These are phyloP conservation scores for Diplodus puntazzo DNA, from an alignment of 2,797 vertebrate genomes.

Conservation along the genomic window DNA sequence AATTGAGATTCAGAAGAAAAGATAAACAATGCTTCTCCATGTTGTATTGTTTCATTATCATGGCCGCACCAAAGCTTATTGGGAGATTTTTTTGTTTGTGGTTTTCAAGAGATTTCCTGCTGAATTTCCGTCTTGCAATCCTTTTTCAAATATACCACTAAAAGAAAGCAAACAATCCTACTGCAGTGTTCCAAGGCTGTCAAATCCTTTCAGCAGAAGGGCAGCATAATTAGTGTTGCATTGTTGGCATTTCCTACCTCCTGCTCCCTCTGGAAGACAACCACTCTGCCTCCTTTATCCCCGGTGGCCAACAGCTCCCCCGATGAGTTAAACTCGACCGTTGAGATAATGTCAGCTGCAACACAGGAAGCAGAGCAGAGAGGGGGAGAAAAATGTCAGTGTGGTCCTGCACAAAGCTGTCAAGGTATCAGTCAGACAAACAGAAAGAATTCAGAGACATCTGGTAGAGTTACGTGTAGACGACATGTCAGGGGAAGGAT, in stretches of 20 bases:
- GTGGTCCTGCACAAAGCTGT: slow-evolving; percentile 54
- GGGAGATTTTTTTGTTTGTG: neutral
- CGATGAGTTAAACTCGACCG: slow-evolving; percentile 98
- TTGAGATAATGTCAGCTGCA: slow-evolving; percentile 99
- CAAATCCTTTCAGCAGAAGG: slow-evolving; percentile 43
- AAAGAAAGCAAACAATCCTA: slow-evolving; percentile 29
- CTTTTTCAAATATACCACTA: neutral
- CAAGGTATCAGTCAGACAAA: slow-evolving; percentile 48
- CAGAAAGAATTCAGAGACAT: slow-evolving; percentile 31
- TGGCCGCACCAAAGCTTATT: neutral
- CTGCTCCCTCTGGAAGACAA: slow-evolving; percentile 98
- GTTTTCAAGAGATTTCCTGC: slow-evolving; percentile 4
- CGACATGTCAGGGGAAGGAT: slow-evolving; percentile 33
- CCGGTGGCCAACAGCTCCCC: slow-evolving; percentile 97
- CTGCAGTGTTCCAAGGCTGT: slow-evolving; percentile 39
- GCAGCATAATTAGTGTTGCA: slow-evolving; percentile 60
- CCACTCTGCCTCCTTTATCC: slow-evolving; percentile 97
- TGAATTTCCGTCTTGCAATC: neutral
- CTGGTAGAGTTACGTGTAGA: slow-evolving; percentile 35
- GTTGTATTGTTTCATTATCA: neutral
- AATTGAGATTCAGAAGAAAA: neutral
- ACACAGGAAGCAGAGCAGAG: slow-evolving; percentile 69
- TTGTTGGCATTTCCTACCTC: slow-evolving; percentile 88
- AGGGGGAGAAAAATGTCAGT: slow-evolving; percentile 66
- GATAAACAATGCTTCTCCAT: neutral